phyloP scores from a whole-genome alignment of 2,888 invertebrate genomes.

The Homarus gammarus region DNA sequence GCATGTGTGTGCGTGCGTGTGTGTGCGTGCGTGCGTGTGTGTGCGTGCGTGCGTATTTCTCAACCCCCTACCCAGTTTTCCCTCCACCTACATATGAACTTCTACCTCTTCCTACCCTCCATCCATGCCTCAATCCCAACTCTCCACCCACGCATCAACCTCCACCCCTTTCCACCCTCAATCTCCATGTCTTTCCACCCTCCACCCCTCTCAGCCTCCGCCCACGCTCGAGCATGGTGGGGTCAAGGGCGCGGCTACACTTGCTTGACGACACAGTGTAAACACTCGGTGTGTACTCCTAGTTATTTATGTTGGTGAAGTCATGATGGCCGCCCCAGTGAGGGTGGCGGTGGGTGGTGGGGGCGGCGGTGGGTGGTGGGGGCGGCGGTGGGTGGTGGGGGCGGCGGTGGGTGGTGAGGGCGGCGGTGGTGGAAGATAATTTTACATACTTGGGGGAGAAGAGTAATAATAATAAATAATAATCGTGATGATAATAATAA shows the following conservation, averaged over 20 bases:
- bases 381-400: too few relatives aligned
- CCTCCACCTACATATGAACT: too few relatives aligned
- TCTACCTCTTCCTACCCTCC: too few relatives aligned
- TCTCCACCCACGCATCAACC: neutral
- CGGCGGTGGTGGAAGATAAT: too few relatives aligned
- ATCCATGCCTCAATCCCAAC: neutral
- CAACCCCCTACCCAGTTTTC: too few relatives aligned
- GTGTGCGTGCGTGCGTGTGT: too few relatives aligned
- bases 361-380: neutral
- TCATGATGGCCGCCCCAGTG: neutral
- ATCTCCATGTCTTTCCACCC: neutral
- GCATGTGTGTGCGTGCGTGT: too few relatives aligned
- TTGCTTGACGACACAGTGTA: neutral
- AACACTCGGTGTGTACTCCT: neutral
- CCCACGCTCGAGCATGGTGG: neutral
- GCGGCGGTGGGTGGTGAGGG: neutral
- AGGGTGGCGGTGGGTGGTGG: neutral
- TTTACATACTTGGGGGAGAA: too few relatives aligned
- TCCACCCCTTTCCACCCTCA: neutral
- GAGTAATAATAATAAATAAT: too few relatives aligned
- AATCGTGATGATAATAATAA: too few relatives aligned
- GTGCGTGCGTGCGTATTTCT: too few relatives aligned
- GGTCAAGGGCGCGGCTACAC: conserved; percentile 1
- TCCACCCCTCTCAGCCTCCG: too few relatives aligned
- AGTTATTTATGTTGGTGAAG: neutral